Conservation (phyloP, 2,113 vertebrate species). For the Rhinopomastus cyanomelas region DNA sequence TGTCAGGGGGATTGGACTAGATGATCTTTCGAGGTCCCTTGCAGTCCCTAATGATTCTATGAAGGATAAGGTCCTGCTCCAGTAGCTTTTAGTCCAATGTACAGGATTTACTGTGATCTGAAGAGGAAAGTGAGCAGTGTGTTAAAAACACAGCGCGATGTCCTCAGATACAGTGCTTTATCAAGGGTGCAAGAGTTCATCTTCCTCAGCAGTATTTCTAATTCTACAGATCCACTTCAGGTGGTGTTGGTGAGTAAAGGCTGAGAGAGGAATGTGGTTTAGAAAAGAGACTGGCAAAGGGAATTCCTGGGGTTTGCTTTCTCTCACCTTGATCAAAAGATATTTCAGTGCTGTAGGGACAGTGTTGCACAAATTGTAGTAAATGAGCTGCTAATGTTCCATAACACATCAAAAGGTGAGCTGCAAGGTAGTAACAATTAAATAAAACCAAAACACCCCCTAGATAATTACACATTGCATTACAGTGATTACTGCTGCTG, state of each 20-base stretch:
- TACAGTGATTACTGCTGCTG: not conserved
- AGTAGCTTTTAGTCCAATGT: not conserved
- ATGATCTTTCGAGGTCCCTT: too few species aligned
- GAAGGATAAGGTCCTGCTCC: not conserved
- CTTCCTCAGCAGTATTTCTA: not conserved
- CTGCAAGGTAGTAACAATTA: slow-evolving; percentile 1
- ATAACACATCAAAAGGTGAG: not conserved
- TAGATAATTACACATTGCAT: not conserved
- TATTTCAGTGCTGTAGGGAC: not conserved
- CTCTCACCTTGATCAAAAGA: slow-evolving; percentile 2
- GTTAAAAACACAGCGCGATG: not conserved
- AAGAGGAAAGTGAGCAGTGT: not conserved
- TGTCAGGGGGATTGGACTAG: too few species aligned
- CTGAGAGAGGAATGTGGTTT: not conserved
- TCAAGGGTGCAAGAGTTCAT: not conserved
- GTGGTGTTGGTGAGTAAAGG: not conserved
- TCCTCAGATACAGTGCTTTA: not conserved
- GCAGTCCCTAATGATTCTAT: too few species aligned
- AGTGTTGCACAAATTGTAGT: slow-evolving; percentile 1
- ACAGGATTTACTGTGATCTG: not conserved
- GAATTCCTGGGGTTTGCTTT: not conserved
- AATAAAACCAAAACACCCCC: not conserved
- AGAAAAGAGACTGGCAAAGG: not conserved
- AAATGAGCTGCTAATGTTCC: not conserved
- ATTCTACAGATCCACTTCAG: not conserved